Evolutionary conservation across 2,888 invertebrate species (phyloP).

Genomic region (Laothoe populi): DNA sequence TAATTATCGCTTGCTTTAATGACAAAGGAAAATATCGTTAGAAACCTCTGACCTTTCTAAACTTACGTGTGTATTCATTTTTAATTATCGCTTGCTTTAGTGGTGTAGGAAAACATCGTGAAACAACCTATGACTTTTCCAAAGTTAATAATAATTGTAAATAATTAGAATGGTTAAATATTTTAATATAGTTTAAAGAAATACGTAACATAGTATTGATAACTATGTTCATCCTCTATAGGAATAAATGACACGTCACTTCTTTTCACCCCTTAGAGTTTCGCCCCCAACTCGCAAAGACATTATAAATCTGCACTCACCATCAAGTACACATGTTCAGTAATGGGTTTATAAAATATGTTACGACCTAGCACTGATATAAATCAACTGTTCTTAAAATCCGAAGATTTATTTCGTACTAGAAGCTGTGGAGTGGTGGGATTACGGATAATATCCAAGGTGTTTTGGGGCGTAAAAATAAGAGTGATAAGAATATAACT

Average conservation of each 20-base stretch:
- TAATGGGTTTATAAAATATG: conserved; percentile 16
- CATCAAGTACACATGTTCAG: conserved; percentile 18
- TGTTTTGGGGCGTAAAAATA: neutral
- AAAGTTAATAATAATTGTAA: too few relatives aligned
- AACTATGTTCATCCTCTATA: neutral
- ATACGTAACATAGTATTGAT: too few relatives aligned
- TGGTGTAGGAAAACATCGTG: too few relatives aligned
- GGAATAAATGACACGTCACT: neutral
- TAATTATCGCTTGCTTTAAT: too few relatives aligned
- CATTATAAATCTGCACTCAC: neutral
- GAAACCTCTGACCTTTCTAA: too few relatives aligned
- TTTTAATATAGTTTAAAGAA: too few relatives aligned
- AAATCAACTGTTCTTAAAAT: conserved; percentile 15
- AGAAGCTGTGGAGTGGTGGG: neutral
- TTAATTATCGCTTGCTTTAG: too few relatives aligned
- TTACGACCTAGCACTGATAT: neutral
- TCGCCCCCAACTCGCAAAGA: neutral
- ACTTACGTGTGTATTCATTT: too few relatives aligned
- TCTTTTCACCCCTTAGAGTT: neutral
- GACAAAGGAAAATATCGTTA: too few relatives aligned
- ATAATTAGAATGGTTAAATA: too few relatives aligned
- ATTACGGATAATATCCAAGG: neutral
- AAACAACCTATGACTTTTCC: too few relatives aligned
- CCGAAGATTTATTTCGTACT: conserved; percentile 2
- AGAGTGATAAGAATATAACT: too few relatives aligned